phyloP scores from a whole-genome alignment of 2,797 vertebrate genomes.

The Trematomus bernacchii region DNA sequence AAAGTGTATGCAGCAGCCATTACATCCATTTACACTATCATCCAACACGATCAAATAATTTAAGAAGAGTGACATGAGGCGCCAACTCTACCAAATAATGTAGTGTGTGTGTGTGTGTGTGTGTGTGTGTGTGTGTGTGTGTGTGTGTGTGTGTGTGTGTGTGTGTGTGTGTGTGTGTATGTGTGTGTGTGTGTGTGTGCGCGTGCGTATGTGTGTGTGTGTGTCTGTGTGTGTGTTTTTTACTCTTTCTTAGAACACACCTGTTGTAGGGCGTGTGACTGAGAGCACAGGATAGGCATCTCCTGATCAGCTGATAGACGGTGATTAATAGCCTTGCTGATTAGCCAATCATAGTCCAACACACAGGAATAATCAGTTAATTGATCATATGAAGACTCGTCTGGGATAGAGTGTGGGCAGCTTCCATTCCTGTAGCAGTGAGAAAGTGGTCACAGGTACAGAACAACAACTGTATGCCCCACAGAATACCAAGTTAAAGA shows the following conservation, averaged over 20 bases:
- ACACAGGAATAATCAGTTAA: conserved; percentile 82
- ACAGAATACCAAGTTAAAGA: not conserved
- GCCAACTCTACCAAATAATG: too few relatives aligned
- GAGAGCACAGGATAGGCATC: conserved; percentile 71
- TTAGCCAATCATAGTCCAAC: conserved; percentile 77
- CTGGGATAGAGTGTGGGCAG: conserved; percentile 7
- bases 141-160: too few relatives aligned
- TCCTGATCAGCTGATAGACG: conserved; percentile 79
- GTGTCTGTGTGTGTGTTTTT: conserved; percentile 13
- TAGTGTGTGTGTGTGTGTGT: too few relatives aligned
- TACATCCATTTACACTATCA: too few relatives aligned
- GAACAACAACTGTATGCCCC: not conserved
- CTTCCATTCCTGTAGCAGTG: conserved; percentile 21
- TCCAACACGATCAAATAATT: too few relatives aligned
- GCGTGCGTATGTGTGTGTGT: not conserved
- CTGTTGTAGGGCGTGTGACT: conserved; percentile 38
- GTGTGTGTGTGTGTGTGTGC: not conserved
- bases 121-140: too few relatives aligned
- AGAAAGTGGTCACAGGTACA: not conserved
- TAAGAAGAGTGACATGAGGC: too few relatives aligned
- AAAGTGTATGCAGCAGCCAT: too few relatives aligned
- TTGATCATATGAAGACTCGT: conserved; percentile 71
- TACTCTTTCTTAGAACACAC: not conserved
- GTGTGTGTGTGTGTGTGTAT: not conserved
- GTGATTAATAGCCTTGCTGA: conserved; percentile 84